Percentiles rank a stretch among this genome's conserved stretches.
These are phyloP conservation scores for Watsonalla cultraria DNA, from an alignment of 2,888 invertebrate species.

Conservation along the genomic window DNA sequence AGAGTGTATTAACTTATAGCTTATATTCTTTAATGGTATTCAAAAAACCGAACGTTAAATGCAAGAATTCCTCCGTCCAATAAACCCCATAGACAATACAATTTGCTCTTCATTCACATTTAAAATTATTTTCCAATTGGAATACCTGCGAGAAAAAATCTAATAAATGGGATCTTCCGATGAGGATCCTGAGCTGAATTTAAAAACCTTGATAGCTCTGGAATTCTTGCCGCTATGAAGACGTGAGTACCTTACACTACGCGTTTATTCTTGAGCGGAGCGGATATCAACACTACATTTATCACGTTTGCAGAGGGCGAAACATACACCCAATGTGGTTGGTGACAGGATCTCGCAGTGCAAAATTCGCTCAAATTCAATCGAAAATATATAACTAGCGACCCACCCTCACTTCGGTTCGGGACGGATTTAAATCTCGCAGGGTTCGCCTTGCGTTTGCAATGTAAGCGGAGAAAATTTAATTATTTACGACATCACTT, in stretches of 20 bases:
- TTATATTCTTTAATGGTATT: background rate
- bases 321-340: background rate
- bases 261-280: conserved; percentile 18
- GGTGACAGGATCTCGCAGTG: background rate
- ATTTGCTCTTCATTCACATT: conserved; percentile 2
- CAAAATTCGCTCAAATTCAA: background rate
- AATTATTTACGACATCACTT: too few species aligned
- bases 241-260: conserved; percentile 41
- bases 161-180: conserved; percentile 57
- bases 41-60: background rate
- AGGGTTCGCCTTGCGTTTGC: too few species aligned
- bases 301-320: background rate
- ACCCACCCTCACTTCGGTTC: too few species aligned
- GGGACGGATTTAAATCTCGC: too few species aligned
- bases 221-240: conserved; percentile 51
- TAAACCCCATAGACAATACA: background rate
- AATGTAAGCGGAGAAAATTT: too few species aligned
- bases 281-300: conserved; percentile 8
- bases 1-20: too few species aligned
- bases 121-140: conserved; percentile 30
- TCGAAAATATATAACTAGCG: too few species aligned
- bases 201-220: conserved; percentile 56
- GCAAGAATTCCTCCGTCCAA: background rate
- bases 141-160: conserved; percentile 50
- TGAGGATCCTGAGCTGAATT: conserved; percentile 56